These are phyloP conservation scores for Leucoptera coffeella DNA, from an alignment of 2,888 invertebrate genomes.

Conservation along the genomic window DNA sequence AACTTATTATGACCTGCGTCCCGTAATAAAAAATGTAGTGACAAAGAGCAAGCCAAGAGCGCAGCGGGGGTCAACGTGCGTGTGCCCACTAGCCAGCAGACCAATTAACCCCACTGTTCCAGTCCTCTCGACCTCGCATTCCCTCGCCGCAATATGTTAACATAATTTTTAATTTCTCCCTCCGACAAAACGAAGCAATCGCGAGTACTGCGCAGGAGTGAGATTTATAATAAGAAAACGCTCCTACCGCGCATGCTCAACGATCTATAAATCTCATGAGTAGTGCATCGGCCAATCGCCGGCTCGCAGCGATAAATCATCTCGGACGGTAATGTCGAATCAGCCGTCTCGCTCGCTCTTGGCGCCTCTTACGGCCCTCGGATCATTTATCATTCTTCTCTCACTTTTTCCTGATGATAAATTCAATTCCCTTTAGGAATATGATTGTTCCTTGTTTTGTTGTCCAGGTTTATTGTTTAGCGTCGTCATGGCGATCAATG, in stretches of 20 bases:
- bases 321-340: constrained; percentile 35
- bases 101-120: constrained; percentile 30
- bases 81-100: constrained; percentile 28
- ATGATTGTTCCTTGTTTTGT: constrained; percentile 51
- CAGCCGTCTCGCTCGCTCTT: constrained; percentile 30
- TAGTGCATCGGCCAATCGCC: constrained; percentile 51
- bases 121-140: constrained; percentile 1
- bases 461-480: constrained; percentile 44
- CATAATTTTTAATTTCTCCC: constrained; percentile 44
- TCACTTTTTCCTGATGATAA: constrained; percentile 47
- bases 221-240: constrained; percentile 51
- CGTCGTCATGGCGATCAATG: constrained; percentile 49
- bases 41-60: constrained; percentile 1
- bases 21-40: too few species aligned
- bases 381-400: constrained; percentile 50
- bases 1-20: too few species aligned
- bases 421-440: constrained; percentile 51
- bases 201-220: constrained; percentile 43
- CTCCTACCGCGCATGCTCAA: constrained; percentile 49
- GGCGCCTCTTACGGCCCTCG: constrained; percentile 14
- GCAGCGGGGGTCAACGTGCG: constrained; percentile 6
- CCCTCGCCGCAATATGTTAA: constrained; percentile 36
- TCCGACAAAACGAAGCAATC: constrained; percentile 35
- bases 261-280: constrained; percentile 48
- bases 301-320: constrained; percentile 52